Conservation (phyloP, 2,113 vertebrate species). For the Xiphorhynchus elegans region DNA sequence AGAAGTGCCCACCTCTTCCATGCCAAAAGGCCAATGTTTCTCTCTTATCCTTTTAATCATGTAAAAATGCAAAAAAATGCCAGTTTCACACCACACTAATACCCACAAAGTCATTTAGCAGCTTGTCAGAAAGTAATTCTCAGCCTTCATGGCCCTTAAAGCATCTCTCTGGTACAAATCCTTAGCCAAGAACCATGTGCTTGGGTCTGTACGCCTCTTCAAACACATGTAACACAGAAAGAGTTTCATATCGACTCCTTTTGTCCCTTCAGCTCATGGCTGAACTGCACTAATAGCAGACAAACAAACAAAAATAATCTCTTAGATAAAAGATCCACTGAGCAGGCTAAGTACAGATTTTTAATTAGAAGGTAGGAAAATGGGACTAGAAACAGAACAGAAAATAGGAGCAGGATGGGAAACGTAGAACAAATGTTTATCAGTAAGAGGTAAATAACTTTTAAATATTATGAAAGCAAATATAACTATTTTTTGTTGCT, state of each 20-base stretch:
- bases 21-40: not conserved
- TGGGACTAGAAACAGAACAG: not conserved
- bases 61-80: not conserved
- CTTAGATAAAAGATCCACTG: not conserved
- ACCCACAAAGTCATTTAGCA: not conserved
- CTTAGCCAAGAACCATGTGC: not conserved
- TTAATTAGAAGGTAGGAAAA: not conserved
- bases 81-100: not conserved
- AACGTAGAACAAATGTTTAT: not conserved
- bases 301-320: not conserved
- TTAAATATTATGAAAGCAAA: not conserved
- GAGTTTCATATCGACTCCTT: not conserved
- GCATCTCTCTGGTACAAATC: not conserved
- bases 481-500: too few species aligned
- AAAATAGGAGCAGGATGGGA: not conserved
- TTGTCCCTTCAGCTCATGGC: not conserved
- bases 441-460: not conserved
- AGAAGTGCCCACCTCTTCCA: not conserved
- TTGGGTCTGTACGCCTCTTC: not conserved
- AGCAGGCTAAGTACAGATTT: not conserved
- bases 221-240: not conserved
- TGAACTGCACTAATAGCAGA: not conserved
- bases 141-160: not conserved
- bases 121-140: not conserved
- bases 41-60: not conserved